phyloP scores from a whole-genome alignment of 2,113 vertebrate species.

The Zosterops japonicus region DNA sequence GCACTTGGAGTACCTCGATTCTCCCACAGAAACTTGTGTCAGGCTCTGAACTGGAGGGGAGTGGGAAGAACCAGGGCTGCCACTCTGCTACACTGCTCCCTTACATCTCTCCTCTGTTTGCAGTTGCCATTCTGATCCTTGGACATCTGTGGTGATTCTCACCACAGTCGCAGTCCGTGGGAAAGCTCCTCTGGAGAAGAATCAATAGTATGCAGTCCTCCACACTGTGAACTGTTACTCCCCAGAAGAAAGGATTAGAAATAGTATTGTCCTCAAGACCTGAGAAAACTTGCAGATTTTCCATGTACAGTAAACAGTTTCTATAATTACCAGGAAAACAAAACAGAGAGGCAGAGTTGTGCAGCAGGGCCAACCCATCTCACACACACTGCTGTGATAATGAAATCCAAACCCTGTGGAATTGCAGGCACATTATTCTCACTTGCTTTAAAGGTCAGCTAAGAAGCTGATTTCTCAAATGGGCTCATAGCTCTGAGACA shows the following conservation, averaged over 20 bases:
- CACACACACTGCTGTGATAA: background rate
- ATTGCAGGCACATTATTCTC: background rate
- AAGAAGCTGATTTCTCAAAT: constrained; percentile 12
- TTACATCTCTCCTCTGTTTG: background rate
- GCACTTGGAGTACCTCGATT: background rate
- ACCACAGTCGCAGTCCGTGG: background rate
- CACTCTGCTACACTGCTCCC: background rate
- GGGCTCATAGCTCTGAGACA: background rate
- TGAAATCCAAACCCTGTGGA: constrained; percentile 30
- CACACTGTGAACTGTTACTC: background rate
- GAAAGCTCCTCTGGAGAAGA: constrained; percentile 22
- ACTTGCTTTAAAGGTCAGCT: constrained; percentile 48
- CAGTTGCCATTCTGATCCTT: background rate
- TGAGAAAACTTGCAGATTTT: constrained; percentile 60
- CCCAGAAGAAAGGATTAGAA: constrained; percentile 38
- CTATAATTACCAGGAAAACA: constrained; percentile 39
- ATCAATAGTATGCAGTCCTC: background rate
- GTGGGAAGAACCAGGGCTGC: background rate
- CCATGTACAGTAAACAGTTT: constrained; percentile 14
- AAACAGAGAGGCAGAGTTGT: background rate
- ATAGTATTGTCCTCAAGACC: constrained; percentile 33
- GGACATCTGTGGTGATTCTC: background rate
- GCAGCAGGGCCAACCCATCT: background rate
- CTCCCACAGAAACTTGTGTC: background rate
- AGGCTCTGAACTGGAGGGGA: background rate